Conservation (phyloP, 23 tunicate genomes). For the Trididemnum miniatum region DNA sequence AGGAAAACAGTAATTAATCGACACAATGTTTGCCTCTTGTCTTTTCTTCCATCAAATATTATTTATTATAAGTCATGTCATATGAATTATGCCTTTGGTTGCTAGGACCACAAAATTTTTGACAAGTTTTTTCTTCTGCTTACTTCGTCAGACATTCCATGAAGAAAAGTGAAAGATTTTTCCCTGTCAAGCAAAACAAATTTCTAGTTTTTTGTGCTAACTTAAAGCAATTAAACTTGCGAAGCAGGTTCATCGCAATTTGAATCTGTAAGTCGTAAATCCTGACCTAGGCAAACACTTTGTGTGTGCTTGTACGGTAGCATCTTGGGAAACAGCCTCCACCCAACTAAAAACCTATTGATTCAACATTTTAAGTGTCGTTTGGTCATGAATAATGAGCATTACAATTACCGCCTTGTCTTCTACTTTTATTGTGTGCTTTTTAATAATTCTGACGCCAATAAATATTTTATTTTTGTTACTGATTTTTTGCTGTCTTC, state of each 20-base stretch:
- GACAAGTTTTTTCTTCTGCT: not conserved
- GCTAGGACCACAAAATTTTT: not conserved
- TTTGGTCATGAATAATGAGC: conserved; percentile 57
- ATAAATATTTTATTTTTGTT: no score
- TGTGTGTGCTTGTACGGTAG: not conserved
- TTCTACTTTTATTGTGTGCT: conserved; percentile 8
- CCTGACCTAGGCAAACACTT: conserved; percentile 3
- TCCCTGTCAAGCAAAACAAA: no score
- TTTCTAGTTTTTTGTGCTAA: no score
- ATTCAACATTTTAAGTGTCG: conserved; percentile 17
- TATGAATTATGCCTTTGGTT: conserved; percentile 10
- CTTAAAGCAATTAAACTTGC: not conserved
- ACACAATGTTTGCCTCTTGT: conserved; percentile 8
- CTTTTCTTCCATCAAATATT: not conserved
- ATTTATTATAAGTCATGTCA: conserved; percentile 6
- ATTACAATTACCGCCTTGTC: conserved; percentile 34
- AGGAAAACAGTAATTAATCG: conserved; percentile 25
- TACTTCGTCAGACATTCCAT: no score
- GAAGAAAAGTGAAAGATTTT: no score
- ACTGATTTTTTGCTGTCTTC: no score
- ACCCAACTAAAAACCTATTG: conserved; percentile 22
- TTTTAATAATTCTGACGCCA: no score
- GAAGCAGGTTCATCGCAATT: not conserved
- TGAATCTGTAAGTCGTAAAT: conserved; percentile 19
- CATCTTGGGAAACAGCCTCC: conserved; percentile 20